phyloP scores from a whole-genome alignment of 2,113 vertebrate genomes.

The Tonatia bakeri region DNA sequence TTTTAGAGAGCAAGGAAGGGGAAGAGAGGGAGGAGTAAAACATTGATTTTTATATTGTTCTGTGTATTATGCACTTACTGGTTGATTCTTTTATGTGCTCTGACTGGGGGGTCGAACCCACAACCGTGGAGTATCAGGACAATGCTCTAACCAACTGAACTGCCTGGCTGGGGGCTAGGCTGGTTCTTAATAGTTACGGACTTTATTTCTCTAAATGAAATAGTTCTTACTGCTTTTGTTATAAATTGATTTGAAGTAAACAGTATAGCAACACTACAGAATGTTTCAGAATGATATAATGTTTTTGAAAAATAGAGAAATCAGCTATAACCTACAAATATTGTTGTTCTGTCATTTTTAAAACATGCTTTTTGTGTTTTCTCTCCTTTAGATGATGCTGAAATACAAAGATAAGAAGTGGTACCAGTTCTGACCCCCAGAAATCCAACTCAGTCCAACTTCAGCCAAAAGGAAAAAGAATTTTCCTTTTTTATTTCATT shows the following conservation, averaged over 20 bases:
- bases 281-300: background rate
- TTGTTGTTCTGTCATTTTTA: background rate
- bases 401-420: constrained; percentile 99
- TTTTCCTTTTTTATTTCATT: constrained; percentile 75
- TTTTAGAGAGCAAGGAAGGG: too few species aligned
- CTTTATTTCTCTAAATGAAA: background rate
- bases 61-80: too few species aligned
- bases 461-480: constrained; percentile 81
- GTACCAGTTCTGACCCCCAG: constrained; percentile 96
- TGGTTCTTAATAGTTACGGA: background rate
- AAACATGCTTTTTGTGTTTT: background rate
- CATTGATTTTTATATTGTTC: too few species aligned
- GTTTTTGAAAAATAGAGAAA: background rate
- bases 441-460: constrained; percentile 78
- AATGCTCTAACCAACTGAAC: too few species aligned
- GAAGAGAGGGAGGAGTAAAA: too few species aligned
- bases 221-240: background rate
- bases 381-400: constrained; percentile 93
- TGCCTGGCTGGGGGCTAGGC: too few species aligned
- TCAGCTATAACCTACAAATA: background rate
- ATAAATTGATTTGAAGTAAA: background rate
- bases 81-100: too few species aligned
- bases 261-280: background rate
- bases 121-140: too few species aligned
- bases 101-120: too few species aligned